phyloP scores from a whole-genome alignment of 64 coral and sea anemone genomes.

The Anthopleura sola region DNA sequence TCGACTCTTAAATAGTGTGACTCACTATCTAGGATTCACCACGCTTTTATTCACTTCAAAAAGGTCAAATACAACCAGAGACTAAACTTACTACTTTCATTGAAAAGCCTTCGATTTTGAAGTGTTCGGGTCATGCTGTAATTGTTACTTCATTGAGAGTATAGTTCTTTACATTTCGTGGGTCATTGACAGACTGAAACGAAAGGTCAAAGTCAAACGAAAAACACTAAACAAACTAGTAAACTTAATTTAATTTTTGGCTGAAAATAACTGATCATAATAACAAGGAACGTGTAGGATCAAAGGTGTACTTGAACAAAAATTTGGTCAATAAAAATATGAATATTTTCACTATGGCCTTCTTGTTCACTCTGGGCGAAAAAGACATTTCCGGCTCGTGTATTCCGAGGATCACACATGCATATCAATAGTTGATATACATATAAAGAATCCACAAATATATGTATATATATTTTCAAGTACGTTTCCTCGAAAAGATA shows the following conservation, averaged over 20 bases:
- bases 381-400: no score
- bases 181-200: neutral
- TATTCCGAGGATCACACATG: no score
- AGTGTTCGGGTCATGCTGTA: neutral
- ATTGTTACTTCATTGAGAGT: neutral
- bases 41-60: neutral
- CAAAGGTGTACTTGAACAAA: no score
- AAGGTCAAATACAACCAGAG: neutral
- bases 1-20: neutral
- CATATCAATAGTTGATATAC: no score
- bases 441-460: no score
- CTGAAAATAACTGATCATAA: neutral
- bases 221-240: slow-evolving; percentile 2
- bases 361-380: no score
- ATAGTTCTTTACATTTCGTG: neutral
- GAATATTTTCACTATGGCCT: no score
- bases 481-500: no score
- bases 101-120: neutral
- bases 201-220: neutral
- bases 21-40: neutral
- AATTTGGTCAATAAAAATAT: no score
- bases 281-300: neutral
- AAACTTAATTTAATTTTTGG: no score
- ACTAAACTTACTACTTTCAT: neutral
- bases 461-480: no score